Evolutionary conservation across 2,113 vertebrate species (phyloP).

Genomic region (Oophaga pumilio): DNA sequence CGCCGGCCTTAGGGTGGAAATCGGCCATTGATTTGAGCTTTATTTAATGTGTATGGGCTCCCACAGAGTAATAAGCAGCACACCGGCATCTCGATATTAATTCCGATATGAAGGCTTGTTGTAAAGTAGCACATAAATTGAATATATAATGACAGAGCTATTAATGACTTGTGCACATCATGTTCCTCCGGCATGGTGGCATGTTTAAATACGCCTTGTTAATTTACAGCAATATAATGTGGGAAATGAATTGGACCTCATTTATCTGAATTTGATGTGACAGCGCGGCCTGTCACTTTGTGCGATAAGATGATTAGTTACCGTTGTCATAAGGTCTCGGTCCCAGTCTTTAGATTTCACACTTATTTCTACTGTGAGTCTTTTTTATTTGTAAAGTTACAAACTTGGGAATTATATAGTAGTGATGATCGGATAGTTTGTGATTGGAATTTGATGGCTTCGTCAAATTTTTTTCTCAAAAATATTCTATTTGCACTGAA

Average conservation of each 20-base stretch:
- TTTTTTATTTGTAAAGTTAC: neutral
- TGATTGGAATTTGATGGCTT: too few species aligned
- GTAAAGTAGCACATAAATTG: neutral
- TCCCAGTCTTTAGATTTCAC: neutral
- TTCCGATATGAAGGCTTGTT: neutral
- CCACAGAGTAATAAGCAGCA: neutral
- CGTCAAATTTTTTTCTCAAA: too few species aligned
- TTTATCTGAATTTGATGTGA: slow-evolving; percentile 22
- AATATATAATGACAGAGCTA: neutral
- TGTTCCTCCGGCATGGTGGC: neutral
- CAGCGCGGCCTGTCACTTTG: neutral
- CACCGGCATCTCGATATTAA: neutral
- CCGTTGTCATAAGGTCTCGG: neutral
- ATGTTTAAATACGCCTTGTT: slow-evolving; percentile 3
- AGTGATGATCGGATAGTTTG: too few species aligned
- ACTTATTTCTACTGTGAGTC: neutral
- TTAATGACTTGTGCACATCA: neutral
- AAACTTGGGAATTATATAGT: too few species aligned
- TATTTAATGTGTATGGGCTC: too few species aligned
- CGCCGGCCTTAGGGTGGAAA: too few species aligned
- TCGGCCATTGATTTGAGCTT: too few species aligned
- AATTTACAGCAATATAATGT: slow-evolving; percentile 26
- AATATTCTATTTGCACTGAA: too few species aligned
- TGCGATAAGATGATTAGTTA: slow-evolving; percentile 18
- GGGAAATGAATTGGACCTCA: neutral